Conservation (phyloP, 1,140 invertebrate genomes). For the Brachionus paranguensis region DNA sequence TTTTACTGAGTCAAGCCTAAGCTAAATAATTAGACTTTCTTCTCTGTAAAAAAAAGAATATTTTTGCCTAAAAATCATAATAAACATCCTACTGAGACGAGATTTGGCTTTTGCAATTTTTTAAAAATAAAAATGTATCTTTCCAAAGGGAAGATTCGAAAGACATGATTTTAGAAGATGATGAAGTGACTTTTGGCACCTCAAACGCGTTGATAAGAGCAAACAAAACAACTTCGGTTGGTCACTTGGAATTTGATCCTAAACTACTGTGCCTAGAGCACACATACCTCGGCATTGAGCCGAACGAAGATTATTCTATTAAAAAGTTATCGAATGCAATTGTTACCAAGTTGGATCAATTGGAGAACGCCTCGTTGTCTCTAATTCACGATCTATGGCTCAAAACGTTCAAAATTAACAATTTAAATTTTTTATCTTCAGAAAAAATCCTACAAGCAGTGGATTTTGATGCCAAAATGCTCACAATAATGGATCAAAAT, state of each 20-base stretch:
- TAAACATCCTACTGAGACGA: neutral
- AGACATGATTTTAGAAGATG: neutral
- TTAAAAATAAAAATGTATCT: neutral
- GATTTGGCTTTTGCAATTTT: no score
- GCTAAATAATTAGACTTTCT: no score
- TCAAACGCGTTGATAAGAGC: neutral
- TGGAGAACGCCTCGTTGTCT: neutral
- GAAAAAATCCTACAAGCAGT: neutral
- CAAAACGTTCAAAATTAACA: constrained; percentile 11
- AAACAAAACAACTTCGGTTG: neutral
- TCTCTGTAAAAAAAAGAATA: neutral
- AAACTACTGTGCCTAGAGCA: neutral
- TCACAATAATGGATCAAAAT: neutral
- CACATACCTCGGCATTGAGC: neutral
- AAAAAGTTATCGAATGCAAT: neutral
- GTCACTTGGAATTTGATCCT: neutral
- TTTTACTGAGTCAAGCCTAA: no score
- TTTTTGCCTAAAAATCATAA: neutral
- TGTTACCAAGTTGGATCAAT: neutral
- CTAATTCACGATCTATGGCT: constrained; percentile 3
- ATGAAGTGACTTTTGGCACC: neutral
- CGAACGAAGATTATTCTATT: neutral
- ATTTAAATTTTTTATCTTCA: neutral
- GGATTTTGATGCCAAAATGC: neutral
- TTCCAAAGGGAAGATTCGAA: neutral